These are phyloP conservation scores for Dasypus novemcinctus DNA, from an alignment of 2,113 vertebrate species.

Conservation along the genomic window DNA sequence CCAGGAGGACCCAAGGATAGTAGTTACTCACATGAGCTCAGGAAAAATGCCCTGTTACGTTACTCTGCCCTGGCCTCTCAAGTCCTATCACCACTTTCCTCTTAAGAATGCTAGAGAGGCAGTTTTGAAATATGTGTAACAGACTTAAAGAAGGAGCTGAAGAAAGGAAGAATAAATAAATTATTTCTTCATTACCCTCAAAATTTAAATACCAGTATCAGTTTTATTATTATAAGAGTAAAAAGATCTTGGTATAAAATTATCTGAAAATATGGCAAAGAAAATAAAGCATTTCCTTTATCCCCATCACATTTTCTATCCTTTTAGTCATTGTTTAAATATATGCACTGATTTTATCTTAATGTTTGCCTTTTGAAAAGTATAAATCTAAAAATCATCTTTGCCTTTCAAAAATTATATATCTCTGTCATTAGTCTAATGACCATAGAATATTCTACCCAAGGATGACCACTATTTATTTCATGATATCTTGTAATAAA, in stretches of 20 bases:
- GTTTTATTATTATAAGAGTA: not conserved
- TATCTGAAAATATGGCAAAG: not conserved
- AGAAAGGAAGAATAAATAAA: not conserved
- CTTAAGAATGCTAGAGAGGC: not conserved
- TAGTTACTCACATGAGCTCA: not conserved
- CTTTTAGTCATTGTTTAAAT: not conserved
- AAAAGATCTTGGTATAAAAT: not conserved
- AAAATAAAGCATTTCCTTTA: not conserved
- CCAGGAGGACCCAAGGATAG: not conserved
- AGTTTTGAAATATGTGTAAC: not conserved
- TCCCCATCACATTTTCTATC: not conserved
- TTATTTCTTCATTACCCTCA: not conserved
- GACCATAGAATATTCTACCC: not conserved
- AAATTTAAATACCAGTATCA: not conserved
- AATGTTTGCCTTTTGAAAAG: no score
- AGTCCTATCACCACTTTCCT: not conserved
- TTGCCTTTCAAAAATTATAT: not conserved
- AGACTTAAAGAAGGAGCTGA: not conserved
- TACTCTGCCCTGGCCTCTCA: not conserved
- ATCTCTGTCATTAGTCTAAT: not conserved
- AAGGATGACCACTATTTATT: not conserved
- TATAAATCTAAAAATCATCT: not conserved
- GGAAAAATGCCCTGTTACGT: not conserved
- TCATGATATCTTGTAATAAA: not conserved
- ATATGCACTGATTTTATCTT: not conserved